Base-by-base conservation (phyloP, 2,113 vertebrate species). In the Ceyx cyanopectus region DNA sequence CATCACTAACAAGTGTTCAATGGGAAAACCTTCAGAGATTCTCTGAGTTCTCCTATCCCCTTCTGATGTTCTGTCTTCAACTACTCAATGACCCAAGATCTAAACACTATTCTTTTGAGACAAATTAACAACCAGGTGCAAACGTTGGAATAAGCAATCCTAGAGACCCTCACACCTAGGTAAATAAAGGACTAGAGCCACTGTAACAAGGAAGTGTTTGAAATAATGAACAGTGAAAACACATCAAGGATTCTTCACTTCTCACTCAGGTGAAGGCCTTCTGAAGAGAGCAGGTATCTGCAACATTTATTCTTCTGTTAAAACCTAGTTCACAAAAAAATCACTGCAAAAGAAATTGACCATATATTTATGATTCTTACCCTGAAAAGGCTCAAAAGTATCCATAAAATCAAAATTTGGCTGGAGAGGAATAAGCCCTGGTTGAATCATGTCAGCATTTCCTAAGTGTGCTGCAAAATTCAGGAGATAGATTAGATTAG, bases 391-490 rank as follows among this genome's bases (percentile, higher is more conserved):
- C 87, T 99, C 99, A 80, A 99, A 99, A 8, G 98, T 99, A 97
- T 99, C 99, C 98, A 99, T 99, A 97, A 99, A 99, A 97, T 99
- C 99, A 85, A 99, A 97, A 96, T 99, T 99, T 86, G 99, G 99
- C 91, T 99, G 99, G 92, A 99, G 97, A 62, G 99, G 99, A 87
- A 99, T 99, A 84, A 99, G 98, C 57, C 99, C 99, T 5, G 99
- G 99, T 97, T 99, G 99, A 95, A 99, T 99, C 99, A 99, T 99
- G 95, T 99, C 99, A 75, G 99, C 99, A 41, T 99, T 99, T 56
- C 98, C 99, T 90, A 99, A 98, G 88, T 99, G 99, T 58, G 98
- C 99, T 99, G 96, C 56, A 92, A 96, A 90, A 94, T 41, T 73
- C 76, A 95, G 37, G 72, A 79, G 66, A 86, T 53, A 70, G 22